Base-by-base conservation (phyloP, 2,797 vertebrate species). In the Rhinichthys osculus region DNA sequence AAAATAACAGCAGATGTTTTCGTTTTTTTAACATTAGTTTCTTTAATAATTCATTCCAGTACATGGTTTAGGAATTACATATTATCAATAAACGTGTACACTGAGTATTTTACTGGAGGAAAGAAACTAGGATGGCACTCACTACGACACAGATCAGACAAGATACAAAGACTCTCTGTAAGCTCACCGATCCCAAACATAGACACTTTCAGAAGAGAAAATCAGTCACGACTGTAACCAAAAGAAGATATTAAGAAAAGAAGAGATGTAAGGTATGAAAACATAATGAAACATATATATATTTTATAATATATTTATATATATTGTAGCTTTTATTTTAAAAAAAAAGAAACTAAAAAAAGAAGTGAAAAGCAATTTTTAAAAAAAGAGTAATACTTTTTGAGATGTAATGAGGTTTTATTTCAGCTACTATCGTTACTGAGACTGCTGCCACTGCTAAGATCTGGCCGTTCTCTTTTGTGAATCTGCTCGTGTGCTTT, bases 401-500 rank as follows among this genome's bases (percentile, higher is more conserved):
- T 90, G 83, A 89, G 92, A 94, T 91, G 87, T 93, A 91, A 93
- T 93, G 92, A 91, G 92, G 88, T 86, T 64, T 64, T 66, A n/a
- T 62, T 74, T 91, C 93, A 95, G 93, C 94, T 95, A 86, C 94
- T 95, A 89, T 94, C 92, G 11, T 93, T 93, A 88, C 92, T 92
- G 87, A 77, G 90, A 78, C 92, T 91, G 92, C 90, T 90, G 91
- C 84, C 91, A 90, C 93, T 92, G 9, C 90, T 91, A 11, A 92
- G 90, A 90, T 95, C 94, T 2, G 71, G 78, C 1, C 88, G 92
- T 87, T 96, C 94, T 7, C 95, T 90, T 64, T 94, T 95, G 92
- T 96, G 95, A 90, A 95, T 96, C 89, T 95, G 95, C 93, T 96
- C 94, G 70, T 96, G 95, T 66, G 95, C 95, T 90, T 95, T 95